Conservation (phyloP, 2,888 invertebrate species). For the Aspidiotus rigidus region DNA sequence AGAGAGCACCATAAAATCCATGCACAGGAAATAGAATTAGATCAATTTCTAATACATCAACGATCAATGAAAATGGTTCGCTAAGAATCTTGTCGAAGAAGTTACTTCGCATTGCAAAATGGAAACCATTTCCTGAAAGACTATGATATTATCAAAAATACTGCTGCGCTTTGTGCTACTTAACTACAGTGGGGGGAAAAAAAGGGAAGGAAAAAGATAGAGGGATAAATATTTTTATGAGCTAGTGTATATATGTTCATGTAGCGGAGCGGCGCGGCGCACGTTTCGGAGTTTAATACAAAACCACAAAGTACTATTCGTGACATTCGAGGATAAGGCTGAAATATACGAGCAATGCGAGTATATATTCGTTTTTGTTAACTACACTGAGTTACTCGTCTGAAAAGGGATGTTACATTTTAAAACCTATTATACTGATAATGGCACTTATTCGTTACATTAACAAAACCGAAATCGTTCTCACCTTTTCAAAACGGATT, state of each 20-base stretch:
- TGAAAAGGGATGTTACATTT: constrained; percentile 19
- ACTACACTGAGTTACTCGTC: constrained; percentile 13
- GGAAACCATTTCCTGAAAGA: constrained; percentile 1
- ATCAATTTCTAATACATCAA: too few relatives aligned
- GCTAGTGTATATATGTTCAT: background rate
- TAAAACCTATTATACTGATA: constrained; percentile 27
- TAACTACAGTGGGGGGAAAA: background rate
- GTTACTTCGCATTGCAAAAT: too few relatives aligned
- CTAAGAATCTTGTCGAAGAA: too few relatives aligned
- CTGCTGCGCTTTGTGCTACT: constrained; percentile 1
- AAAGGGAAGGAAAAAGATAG: background rate
- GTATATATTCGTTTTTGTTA: constrained; percentile 25
- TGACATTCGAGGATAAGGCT: constrained; percentile 17
- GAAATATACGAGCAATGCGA: background rate
- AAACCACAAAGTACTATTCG: background rate
- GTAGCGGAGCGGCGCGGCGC: background rate
- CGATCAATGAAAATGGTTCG: too few relatives aligned
- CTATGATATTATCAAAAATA: background rate
- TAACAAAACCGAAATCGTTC: too few relatives aligned
- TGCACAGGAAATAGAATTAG: too few relatives aligned
- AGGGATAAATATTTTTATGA: constrained; percentile 2
- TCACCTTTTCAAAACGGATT: too few relatives aligned
- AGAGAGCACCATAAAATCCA: too few relatives aligned
- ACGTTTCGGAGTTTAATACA: constrained; percentile 2
- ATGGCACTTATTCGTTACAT: constrained; percentile 19